Base-by-base conservation (phyloP, 2,113 vertebrate species). In the Hirundichthys speculiger region DNA sequence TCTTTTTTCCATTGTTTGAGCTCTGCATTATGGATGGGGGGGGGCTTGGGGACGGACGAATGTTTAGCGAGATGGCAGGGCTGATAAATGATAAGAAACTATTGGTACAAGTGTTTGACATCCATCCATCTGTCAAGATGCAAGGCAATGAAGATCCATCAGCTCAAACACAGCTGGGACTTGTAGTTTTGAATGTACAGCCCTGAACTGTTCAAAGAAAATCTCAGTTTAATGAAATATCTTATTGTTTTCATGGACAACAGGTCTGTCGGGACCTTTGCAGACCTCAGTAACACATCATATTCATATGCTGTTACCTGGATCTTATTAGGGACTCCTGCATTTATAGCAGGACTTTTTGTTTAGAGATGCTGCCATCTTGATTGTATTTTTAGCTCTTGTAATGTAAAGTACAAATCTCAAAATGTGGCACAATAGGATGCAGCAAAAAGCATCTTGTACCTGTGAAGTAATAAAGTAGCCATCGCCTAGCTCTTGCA, bases 11-110 rank as follows among this genome's bases (percentile, higher is more conserved):
- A 7, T 64, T 80, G 72, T 69, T 57, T 66, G 42, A 61, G 20
- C 21, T 60, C 47, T 22, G 39, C 16, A 16, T 8, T 3, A 13
- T 57, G 5, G 43, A 19, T 40, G 27, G 6, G 18, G 40, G 40
- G 27, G 19, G 4, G 2, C 49, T 13, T n/a, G 1, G 19, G 25
- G 40, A 60, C 10, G 43, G 22, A 67, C 16, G 57, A 30, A 56
- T 25, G 46, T 25, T 20, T 19, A 22, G 56, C 64, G 38, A 24
- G 63, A 24, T 39, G 22, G 1, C 16, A 50, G 48, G 45, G 61
- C 43, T 51, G 57, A 75, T 47, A 14, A 30, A 52, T 73, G n/a
- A 73, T 13, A 70, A 49, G 52, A 59, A 70, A 40, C 13, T 18
- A n/a, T 48, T 63, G 12, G 4, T 51, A 4, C 54, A 57, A 60